A percentile compares a stretch with the other conserved stretches of the same genome.
These are phyloP conservation scores for Scolopax rusticola DNA, from an alignment of 2,797 vertebrate species.

Conservation along the genomic window DNA sequence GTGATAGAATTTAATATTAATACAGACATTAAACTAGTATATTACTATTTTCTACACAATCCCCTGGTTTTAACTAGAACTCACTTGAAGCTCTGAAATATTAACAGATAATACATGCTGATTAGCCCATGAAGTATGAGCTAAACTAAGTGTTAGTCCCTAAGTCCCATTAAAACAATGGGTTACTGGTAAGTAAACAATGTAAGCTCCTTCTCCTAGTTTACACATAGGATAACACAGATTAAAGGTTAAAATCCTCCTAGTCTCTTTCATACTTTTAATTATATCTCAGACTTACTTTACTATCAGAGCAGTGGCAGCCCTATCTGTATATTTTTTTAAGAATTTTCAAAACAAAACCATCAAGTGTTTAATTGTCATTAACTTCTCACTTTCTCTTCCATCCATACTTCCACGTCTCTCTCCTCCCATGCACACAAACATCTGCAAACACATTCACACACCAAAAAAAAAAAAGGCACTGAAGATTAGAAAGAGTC, in stretches of 20 bases:
- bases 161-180: not conserved
- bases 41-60: not conserved
- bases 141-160: not conserved
- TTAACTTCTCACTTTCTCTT: slow-evolving; percentile 17
- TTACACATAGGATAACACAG: not conserved
- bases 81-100: not conserved
- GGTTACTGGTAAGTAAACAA: not conserved
- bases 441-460: not conserved
- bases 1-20: not conserved
- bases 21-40: not conserved
- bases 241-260: not conserved
- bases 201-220: not conserved
- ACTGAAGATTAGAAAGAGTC: not conserved
- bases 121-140: not conserved
- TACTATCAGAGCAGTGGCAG: not conserved
- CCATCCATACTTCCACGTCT: not conserved
- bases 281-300: slow-evolving; percentile 37
- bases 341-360: not conserved
- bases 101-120: not conserved
- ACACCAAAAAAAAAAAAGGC: not conserved
- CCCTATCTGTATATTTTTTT: not conserved
- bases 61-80: not conserved
- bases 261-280: not conserved
- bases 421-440: not conserved
- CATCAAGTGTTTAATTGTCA: not conserved